These are phyloP conservation scores for Nothocercus nigrocapillus DNA, from an alignment of 2,113 vertebrate genomes.

Conservation along the genomic window DNA sequence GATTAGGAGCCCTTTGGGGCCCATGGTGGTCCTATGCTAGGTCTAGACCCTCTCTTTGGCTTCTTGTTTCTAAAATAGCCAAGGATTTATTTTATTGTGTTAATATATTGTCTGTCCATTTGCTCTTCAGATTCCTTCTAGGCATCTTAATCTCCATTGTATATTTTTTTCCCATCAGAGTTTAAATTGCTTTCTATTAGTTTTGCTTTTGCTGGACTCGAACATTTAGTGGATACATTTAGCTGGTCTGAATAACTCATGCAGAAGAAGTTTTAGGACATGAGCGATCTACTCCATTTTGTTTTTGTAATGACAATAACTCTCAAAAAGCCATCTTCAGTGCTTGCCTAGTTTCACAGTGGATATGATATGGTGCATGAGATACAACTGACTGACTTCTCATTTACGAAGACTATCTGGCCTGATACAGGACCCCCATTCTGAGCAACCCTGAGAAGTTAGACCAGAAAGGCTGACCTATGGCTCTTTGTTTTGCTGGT, in stretches of 20 bases:
- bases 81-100: background rate
- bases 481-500: background rate
- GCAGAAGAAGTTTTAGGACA: background rate
- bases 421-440: background rate
- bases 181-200: background rate
- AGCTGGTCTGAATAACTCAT: background rate
- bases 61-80: background rate
- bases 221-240: background rate
- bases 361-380: background rate
- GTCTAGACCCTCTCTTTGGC: background rate
- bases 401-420: background rate
- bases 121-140: constrained; percentile 4
- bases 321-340: background rate
- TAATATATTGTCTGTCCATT: background rate
- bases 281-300: background rate
- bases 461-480: background rate
- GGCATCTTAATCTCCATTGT: background rate
- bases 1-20: background rate
- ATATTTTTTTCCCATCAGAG: background rate
- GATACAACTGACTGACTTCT: background rate
- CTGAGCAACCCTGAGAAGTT: background rate
- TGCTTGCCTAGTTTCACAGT: background rate
- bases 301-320: background rate
- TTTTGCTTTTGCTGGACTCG: background rate
- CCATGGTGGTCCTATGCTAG: background rate